Evolutionary conservation across 2,797 vertebrate species (phyloP).

Genomic region (Poliocrania exsul): DNA sequence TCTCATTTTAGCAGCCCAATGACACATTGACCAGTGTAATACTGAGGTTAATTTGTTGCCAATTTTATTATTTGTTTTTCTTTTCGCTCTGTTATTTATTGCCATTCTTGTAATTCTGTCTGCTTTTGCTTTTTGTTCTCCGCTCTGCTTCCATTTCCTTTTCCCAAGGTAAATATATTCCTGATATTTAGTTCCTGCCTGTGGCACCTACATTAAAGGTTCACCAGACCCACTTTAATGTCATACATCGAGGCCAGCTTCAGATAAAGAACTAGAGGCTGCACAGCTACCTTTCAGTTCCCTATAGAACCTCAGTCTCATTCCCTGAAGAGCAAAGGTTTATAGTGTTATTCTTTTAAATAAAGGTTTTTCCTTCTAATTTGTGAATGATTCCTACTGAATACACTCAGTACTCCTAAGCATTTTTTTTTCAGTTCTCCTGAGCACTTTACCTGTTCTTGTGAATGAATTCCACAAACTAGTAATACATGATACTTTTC

Average conservation of each 20-base stretch:
- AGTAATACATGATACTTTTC: background rate
- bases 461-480: background rate
- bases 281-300: background rate
- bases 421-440: background rate
- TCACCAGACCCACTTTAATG: background rate
- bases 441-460: background rate
- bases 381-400: background rate
- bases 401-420: background rate
- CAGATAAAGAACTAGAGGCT: background rate
- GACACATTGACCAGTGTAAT: background rate
- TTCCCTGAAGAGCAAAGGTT: background rate
- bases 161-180: background rate
- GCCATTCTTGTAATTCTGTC: background rate
- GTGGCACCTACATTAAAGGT: background rate
- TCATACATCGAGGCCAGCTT: background rate
- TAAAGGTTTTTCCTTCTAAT: background rate
- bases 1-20: background rate
- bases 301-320: background rate
- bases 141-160: conserved; percentile 1
- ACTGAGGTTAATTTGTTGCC: background rate
- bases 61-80: background rate
- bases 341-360: background rate
- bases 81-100: background rate
- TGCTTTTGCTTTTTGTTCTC: background rate
- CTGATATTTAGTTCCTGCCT: conserved; percentile 1